Conservation (phyloP, 2,113 vertebrate genomes). For the Daubentonia madagascariensis region DNA sequence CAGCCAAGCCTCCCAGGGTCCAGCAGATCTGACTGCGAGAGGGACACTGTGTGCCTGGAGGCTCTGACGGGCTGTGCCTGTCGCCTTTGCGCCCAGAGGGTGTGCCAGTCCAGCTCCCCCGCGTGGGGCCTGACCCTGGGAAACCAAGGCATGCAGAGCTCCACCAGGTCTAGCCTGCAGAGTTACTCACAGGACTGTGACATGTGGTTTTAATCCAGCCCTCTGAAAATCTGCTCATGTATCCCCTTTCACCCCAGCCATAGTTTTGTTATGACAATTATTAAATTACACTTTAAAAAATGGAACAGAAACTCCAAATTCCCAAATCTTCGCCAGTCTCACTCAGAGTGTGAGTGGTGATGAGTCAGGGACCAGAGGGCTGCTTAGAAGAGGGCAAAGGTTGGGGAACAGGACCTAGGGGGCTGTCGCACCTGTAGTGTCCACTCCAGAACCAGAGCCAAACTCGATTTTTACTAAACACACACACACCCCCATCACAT, state of each 20-base stretch:
- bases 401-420: not conserved
- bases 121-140: not conserved
- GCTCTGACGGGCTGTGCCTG: not conserved
- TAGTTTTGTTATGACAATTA: not conserved
- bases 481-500: not conserved
- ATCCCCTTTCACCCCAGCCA: not conserved
- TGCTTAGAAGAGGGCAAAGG: not conserved
- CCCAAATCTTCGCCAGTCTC: not conserved
- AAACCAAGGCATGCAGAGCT: not conserved
- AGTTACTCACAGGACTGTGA: not conserved
- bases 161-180: not conserved
- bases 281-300: not conserved
- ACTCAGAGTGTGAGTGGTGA: not conserved
- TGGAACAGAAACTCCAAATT: not conserved
- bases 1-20: not conserved
- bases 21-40: not conserved
- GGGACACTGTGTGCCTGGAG: not conserved
- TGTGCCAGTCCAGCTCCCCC: not conserved
- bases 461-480: not conserved
- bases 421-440: not conserved
- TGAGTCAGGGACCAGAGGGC: not conserved
- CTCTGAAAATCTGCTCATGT: not conserved
- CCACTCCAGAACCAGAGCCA: not conserved
- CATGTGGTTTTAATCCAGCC: slow-evolving; percentile 46
- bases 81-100: not conserved